Evolutionary conservation across 2,888 invertebrate genomes (phyloP), one percentile per base, ranked within the genome.

Genomic region (Synergus japonicus): DNA sequence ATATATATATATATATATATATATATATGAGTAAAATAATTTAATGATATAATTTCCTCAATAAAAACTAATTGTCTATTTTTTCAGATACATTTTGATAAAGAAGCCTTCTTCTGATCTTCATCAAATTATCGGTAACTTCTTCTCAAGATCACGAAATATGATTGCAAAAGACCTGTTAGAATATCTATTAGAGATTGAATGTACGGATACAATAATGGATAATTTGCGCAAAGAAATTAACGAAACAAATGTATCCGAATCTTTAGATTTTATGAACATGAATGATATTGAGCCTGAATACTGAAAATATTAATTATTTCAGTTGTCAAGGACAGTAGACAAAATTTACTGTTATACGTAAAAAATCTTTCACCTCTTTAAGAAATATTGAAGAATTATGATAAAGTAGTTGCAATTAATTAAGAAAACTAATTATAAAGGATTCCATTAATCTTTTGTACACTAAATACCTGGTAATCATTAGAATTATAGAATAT

Each of bases 81-180:
- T 79, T 66, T 67, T 15, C 79, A 89, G 89, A 76, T 78, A 86
- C 58, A 76, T 89, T 29, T 76, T 89, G 60, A 44, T 67, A 65
- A 79, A 64, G 18, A 83, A 81, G 64, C 87, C 88, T 12, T 22
- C 63, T 13, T 69, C 69, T 22, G 65, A 86, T 37, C 46, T 88
- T 54, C 85, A 84, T 76, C 84, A 88, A 76, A 81, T 54, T n/a
- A 83, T 85, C n/a, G 89, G 89, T 12, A 78, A 76, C 12, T 89
- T 88, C 80, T 89, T 89, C 81, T 83, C 84, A 54, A 85, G 86
- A 67, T 83, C 89, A 15, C 83, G 84, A 37, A 49, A 29, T 63
- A 76, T 78, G 49, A 83, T 89, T 81, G 78, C 85, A 18, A 44
- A 22, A 37, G 89, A 89, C 64, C 85, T 89, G 43, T 60, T 85